A percentile compares a stretch with the other conserved stretches of the same genome.
These are phyloP conservation scores for Pseudonaja textilis DNA, from an alignment of 2,113 vertebrate species.

Conservation along the genomic window DNA sequence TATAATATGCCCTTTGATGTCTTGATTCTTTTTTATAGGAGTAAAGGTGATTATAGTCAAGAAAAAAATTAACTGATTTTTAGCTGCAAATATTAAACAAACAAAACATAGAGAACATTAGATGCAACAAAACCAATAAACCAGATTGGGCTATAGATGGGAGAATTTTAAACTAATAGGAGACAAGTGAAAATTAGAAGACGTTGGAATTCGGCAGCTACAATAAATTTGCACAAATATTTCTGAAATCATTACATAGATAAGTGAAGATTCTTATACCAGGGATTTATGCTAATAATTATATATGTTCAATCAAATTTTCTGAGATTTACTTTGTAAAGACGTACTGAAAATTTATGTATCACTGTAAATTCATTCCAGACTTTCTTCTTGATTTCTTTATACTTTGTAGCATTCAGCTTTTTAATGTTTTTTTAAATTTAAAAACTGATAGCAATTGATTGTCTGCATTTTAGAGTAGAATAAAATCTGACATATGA, in stretches of 20 bases:
- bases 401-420: neutral
- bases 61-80: too few species aligned
- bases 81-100: neutral
- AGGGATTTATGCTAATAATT: neutral
- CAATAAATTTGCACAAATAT: neutral
- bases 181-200: neutral
- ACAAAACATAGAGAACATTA: neutral
- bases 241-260: neutral
- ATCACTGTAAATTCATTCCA: neutral
- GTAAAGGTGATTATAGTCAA: neutral
- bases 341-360: neutral
- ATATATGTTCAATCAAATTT: neutral
- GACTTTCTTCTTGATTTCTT: neutral
- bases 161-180: neutral
- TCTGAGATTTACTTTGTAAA: neutral
- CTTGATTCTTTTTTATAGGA: neutral
- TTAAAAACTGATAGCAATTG: neutral
- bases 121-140: neutral
- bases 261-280: neutral
- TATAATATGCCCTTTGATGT: neutral
- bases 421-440: neutral
- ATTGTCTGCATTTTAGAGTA: neutral
- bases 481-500: neutral
- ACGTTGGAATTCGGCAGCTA: neutral
- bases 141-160: neutral